Evolutionary conservation across 2,113 vertebrate species (phyloP).

Genomic region (Pygoscelis antarcticus): DNA sequence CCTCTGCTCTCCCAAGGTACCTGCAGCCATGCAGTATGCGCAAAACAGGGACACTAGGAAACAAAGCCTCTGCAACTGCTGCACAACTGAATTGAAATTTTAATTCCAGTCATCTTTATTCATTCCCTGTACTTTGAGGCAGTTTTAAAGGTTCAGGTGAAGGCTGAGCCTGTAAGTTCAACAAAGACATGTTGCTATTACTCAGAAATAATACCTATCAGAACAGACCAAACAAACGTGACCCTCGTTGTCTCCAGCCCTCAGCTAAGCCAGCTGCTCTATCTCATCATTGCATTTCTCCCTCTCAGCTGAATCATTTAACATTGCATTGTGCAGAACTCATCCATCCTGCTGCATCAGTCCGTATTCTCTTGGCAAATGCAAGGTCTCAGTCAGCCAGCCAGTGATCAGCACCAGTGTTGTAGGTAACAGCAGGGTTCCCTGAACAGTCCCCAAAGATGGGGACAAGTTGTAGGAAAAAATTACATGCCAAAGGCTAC

Average conservation of each 20-base stretch:
- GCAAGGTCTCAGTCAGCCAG: neutral
- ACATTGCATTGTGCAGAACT: neutral
- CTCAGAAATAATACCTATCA: neutral
- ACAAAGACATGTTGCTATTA: neutral
- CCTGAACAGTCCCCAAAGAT: neutral
- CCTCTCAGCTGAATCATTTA: neutral
- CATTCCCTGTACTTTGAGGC: neutral
- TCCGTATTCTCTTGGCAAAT: neutral
- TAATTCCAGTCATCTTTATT: neutral
- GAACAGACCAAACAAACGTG: constrained; percentile 7
- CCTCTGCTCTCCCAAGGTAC: neutral
- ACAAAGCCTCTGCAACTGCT: neutral
- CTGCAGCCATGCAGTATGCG: neutral
- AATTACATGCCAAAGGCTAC: neutral
- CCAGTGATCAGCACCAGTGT: neutral
- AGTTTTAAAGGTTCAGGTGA: neutral
- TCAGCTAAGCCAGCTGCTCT: neutral
- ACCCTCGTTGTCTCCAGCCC: neutral
- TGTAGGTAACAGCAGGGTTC: neutral
- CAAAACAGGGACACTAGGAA: neutral
- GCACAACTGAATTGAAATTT: neutral
- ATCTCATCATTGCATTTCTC: neutral
- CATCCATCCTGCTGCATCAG: neutral
- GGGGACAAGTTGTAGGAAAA: neutral
- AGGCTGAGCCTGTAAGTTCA: constrained; percentile 27